Evolutionary conservation across 2,797 vertebrate species (phyloP).

Genomic region (Onychomys torridus): DNA sequence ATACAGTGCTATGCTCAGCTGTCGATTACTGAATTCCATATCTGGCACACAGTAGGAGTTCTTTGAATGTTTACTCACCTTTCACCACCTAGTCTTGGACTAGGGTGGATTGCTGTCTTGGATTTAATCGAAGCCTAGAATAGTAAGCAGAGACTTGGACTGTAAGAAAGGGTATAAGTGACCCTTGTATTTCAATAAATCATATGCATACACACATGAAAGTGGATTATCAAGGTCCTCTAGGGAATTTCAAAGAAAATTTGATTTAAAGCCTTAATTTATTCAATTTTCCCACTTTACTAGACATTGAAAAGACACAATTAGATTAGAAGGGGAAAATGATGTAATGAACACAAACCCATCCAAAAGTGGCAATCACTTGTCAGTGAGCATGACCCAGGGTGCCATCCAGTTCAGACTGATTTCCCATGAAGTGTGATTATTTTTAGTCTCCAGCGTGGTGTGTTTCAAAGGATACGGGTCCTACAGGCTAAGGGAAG

Average conservation of each 20-base stretch:
- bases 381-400: conserved; percentile 62
- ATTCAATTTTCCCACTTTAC: conserved; percentile 70
- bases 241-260: conserved; percentile 76
- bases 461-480: conserved; percentile 9
- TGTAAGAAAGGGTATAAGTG: conserved; percentile 45
- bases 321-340: conserved; percentile 65
- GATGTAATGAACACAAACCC: conserved; percentile 70
- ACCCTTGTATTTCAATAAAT: conserved; percentile 66
- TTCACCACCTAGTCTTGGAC: background rate
- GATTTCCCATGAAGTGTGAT: conserved; percentile 73
- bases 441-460: conserved; percentile 63
- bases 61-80: conserved; percentile 36
- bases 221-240: conserved; percentile 50
- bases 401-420: conserved; percentile 64
- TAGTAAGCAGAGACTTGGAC: conserved; percentile 22
- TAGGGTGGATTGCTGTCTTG: background rate
- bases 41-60: background rate
- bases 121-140: conserved; percentile 45
- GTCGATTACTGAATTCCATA: background rate
- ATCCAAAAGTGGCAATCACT: conserved; percentile 67
- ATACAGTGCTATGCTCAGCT: too few species aligned
- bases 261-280: conserved; percentile 76
- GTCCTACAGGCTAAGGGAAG: background rate
- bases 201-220: background rate
- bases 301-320: conserved; percentile 74